Evolutionary conservation across 2,113 vertebrate genomes (phyloP).

Genomic region (Numida meleagris): DNA sequence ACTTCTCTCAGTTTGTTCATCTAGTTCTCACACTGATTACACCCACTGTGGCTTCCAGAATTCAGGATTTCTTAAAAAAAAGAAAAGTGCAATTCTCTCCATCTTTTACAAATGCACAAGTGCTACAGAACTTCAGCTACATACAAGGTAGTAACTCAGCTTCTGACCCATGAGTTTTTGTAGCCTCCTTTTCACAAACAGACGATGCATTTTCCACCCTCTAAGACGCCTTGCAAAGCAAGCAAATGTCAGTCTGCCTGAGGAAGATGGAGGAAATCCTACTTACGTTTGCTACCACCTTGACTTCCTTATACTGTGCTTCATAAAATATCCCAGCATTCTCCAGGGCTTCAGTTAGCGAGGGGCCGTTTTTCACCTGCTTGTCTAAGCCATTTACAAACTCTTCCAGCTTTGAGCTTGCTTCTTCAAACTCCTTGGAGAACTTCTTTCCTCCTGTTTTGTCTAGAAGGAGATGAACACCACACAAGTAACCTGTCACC

Average conservation of each 20-base stretch:
- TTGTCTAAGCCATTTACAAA: conserved; percentile 92
- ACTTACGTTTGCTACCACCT: conserved; percentile 98
- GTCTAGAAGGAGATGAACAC: conserved; percentile 75
- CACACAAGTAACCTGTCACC: accelerated
- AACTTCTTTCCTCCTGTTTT: conserved; percentile 97
- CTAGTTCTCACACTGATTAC: accelerated
- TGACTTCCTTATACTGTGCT: conserved; percentile 97
- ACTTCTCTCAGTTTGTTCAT: neutral
- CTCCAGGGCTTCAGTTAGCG: conserved; percentile 89
- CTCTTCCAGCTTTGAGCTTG: conserved; percentile 92
- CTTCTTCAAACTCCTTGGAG: conserved; percentile 97
- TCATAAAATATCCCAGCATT: conserved; percentile 97
- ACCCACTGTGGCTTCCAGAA: neutral
- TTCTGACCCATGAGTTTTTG: accelerated
- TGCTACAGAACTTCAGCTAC: neutral
- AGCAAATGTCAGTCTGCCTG: accelerated
- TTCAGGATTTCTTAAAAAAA: neutral
- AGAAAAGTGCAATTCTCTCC: neutral
- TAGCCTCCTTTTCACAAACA: accelerated
- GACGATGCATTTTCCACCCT: neutral
- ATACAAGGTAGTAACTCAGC: accelerated
- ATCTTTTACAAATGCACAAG: accelerated
- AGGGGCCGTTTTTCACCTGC: conserved; percentile 87
- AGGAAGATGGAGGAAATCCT: accelerated
- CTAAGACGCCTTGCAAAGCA: accelerated